These are phyloP conservation scores for Eueides isabella DNA, from an alignment of 1,140 invertebrate species.

Conservation along the genomic window DNA sequence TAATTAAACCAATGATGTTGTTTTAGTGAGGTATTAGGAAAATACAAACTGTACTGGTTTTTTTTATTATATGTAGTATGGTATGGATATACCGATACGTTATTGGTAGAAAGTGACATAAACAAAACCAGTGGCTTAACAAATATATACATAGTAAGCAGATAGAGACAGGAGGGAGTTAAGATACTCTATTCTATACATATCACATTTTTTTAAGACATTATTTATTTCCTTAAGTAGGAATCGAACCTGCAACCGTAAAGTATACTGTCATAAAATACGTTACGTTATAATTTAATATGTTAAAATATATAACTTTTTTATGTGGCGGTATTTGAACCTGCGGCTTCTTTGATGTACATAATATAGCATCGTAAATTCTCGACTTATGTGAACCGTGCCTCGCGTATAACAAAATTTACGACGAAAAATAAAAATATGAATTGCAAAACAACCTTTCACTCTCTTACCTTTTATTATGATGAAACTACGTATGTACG, in stretches of 20 bases:
- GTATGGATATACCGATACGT: neutral
- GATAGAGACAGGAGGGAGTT: neutral
- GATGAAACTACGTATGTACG: neutral
- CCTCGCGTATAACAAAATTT: neutral
- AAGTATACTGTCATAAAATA: neutral
- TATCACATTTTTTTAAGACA: neutral
- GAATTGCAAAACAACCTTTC: neutral
- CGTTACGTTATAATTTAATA: neutral
- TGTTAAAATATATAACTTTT: neutral
- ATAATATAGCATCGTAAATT: neutral
- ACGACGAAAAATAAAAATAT: neutral
- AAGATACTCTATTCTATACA: neutral
- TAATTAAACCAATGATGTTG: neutral
- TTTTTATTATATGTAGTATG: neutral
- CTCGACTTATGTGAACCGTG: neutral
- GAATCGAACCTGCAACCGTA: neutral
- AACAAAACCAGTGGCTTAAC: neutral
- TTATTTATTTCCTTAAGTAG: neutral
- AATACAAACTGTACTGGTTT: neutral
- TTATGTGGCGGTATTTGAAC: neutral
- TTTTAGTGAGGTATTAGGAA: neutral
- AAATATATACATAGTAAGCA: neutral
- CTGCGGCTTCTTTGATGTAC: neutral
- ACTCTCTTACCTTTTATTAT: neutral
- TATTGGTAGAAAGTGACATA: neutral